These are phyloP conservation scores for Strix uralensis DNA, from an alignment of 2,113 vertebrate genomes.

Conservation along the genomic window DNA sequence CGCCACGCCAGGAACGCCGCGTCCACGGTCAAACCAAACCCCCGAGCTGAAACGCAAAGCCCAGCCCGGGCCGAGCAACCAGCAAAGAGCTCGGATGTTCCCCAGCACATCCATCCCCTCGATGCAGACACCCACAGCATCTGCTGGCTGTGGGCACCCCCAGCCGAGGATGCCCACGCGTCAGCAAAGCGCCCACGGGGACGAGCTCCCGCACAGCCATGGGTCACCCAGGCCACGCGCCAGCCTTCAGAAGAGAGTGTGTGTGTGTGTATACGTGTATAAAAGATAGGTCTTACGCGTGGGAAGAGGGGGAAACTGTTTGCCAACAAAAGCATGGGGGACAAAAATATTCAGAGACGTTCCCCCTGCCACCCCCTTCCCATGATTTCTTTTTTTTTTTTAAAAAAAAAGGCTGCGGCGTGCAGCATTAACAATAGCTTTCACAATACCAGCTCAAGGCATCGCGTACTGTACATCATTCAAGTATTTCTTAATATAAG, in stretches of 20 bases:
- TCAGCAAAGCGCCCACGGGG: not conserved
- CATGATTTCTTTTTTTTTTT: not conserved
- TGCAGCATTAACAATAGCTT: conserved; percentile 8
- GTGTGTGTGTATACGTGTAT: not conserved
- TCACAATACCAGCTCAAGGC: conserved; percentile 48
- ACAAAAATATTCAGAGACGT: not conserved
- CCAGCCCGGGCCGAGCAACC: not conserved
- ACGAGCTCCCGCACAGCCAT: not conserved
- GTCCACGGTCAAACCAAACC: not conserved
- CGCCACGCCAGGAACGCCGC: rapidly evolving
- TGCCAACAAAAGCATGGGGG: not conserved
- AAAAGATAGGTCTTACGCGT: rapidly evolving
- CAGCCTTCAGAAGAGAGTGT: not conserved
- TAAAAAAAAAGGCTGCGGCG: not conserved
- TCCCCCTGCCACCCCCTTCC: not conserved
- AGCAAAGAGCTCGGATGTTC: not conserved
- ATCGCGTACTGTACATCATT: conserved; percentile 52
- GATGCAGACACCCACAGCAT: not conserved
- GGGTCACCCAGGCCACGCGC: not conserved
- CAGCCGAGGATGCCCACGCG: rapidly evolving
- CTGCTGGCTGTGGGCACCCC: not conserved
- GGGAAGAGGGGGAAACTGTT: not conserved
- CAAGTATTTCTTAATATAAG: conserved; percentile 74
- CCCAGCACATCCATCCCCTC: not conserved
- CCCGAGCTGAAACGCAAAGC: rapidly evolving